These are phyloP conservation scores for Chroicocephalus ridibundus DNA, from an alignment of 2,113 vertebrate species.

Conservation along the genomic window DNA sequence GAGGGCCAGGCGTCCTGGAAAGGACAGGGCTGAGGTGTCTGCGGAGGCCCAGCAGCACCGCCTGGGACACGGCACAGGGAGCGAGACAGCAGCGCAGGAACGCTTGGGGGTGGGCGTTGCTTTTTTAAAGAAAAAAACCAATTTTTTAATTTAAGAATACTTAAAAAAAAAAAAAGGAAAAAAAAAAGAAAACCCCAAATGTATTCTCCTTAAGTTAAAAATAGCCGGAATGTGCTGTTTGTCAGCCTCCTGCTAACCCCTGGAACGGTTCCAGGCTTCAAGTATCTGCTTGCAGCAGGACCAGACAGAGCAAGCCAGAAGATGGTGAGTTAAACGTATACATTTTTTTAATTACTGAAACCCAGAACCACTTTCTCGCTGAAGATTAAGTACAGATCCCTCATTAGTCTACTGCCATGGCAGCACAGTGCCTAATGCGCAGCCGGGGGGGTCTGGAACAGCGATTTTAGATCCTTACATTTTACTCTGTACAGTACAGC, in stretches of 20 bases:
- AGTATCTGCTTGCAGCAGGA: neutral
- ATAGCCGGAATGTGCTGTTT: neutral
- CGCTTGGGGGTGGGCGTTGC: rapidly evolving
- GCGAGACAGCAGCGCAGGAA: neutral
- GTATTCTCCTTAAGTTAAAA: constrained; percentile 11
- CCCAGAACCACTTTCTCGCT: neutral
- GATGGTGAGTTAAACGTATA: neutral
- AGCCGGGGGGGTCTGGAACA: neutral
- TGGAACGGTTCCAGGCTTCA: neutral
- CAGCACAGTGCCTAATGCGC: neutral
- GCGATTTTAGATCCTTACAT: neutral
- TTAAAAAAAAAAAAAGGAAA: neutral
- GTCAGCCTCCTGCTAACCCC: neutral
- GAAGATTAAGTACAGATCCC: neutral
- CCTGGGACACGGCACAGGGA: neutral
- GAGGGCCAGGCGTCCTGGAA: neutral
- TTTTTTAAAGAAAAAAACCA: neutral
- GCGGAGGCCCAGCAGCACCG: neutral
- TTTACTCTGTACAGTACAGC: neutral
- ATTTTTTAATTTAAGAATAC: neutral
- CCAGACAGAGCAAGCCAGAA: neutral
- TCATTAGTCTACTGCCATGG: neutral
- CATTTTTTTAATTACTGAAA: constrained; percentile 11
- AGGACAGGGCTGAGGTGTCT: neutral
- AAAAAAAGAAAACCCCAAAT: neutral